phyloP scores from a whole-genome alignment of 2,888 invertebrate genomes.

The Nephrotoma flavescens region DNA sequence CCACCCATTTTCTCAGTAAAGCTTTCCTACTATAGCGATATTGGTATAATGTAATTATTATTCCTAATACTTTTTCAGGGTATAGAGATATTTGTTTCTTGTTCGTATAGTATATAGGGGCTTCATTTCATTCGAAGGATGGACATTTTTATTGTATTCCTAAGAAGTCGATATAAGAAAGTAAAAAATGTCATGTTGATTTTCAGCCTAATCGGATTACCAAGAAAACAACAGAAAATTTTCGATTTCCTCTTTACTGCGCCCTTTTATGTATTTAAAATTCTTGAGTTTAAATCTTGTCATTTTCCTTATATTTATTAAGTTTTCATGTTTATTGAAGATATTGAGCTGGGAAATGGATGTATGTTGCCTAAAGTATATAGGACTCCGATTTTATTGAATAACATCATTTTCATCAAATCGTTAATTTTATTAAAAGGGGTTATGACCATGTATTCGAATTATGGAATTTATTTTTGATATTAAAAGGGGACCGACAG shows the following conservation, averaged over 20 bases:
- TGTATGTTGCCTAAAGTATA: not conserved
- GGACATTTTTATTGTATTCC: not conserved
- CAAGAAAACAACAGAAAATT: not conserved
- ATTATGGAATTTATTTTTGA: not conserved
- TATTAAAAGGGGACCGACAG: not conserved
- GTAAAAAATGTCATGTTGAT: not conserved
- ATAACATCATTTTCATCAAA: not conserved
- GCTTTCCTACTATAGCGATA: too few species aligned
- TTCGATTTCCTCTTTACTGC: not conserved
- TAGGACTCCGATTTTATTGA: not conserved
- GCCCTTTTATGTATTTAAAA: not conserved
- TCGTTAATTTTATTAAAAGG: not conserved
- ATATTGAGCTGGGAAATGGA: not conserved
- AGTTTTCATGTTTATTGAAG: not conserved
- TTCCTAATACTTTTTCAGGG: too few species aligned
- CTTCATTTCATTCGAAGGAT: not conserved
- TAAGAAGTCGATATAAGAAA: not conserved
- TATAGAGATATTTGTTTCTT: too few species aligned
- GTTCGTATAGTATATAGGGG: not conserved
- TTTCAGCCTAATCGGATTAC: not conserved
- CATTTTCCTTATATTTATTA: not conserved
- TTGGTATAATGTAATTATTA: too few species aligned
- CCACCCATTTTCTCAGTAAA: too few species aligned
- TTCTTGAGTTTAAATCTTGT: not conserved
- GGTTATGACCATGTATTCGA: not conserved